Evolutionary conservation across 23 tunicate genomes (phyloP), one percentile per base, ranked within the genome.

Genomic region (Aplidium turbinatum): DNA sequence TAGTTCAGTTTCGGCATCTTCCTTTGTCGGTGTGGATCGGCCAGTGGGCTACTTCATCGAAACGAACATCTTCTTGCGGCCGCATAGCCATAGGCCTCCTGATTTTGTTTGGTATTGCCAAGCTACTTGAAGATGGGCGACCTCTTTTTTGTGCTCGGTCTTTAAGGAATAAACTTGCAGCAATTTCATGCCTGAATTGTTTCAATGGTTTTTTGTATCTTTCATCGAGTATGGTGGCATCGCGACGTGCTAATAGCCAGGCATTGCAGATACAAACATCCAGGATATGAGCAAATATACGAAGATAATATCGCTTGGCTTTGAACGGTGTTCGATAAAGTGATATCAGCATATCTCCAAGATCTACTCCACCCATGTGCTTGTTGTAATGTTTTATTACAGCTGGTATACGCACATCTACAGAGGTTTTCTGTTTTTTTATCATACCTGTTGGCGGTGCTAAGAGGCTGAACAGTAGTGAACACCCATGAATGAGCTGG

Each of bases 261-360:
- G 72, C 24, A 28, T 65, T 65, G 72, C 72, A 65, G 23, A 65
- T 65, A 13, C 50, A 65, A 5, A 36, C 26, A 65, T 65, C 72
- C 23, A 65, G 50, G 16, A 35, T 7, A 65, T 65, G 50, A 11
- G 50, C 48, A 38, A 65, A 65, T 65, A 65, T 65, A 27, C 72
- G 72, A 5, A 65, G 72, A 30, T 65, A 65, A 36, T 65, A 65
- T 65, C 27, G 28, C 50, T 65, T 65, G 48, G 72, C 22, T 18
- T 65, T 65, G 50, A 65, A 35, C 19, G 48, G 50, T 16, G 50
- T 65, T 4, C 48, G 72, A 28, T 38, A 65, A 38, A 35, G 50
- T 18, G 28, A 65, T 35, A 65, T 65, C 48, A 65, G 72, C 50
- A 36, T 36, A 65, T 65, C 72, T 18, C 48, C 50, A 23, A 13